phyloP scores from a whole-genome alignment of 2,888 invertebrate species.

The Nomada fabriciana region DNA sequence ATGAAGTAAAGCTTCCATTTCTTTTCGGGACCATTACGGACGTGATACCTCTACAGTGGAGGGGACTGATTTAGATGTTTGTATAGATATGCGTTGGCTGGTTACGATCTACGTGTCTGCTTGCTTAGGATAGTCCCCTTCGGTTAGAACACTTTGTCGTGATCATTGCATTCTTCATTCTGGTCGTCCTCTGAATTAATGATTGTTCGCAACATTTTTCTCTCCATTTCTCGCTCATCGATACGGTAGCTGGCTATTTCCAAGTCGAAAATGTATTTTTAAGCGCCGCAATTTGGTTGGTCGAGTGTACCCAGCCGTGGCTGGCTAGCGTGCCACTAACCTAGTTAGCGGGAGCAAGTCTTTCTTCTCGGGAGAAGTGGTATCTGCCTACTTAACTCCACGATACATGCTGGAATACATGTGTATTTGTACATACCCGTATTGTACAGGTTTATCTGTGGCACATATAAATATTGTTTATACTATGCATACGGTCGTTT shows the following conservation, averaged over 20 bases:
- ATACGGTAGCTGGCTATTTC: constrained; percentile 24
- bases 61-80: too few relatives aligned
- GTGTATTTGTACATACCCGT: constrained; percentile 32
- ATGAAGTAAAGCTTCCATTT: too few relatives aligned
- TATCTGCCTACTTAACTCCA: constrained; percentile 71
- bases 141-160: background rate
- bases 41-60: too few relatives aligned
- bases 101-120: too few relatives aligned
- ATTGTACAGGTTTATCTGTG: constrained; percentile 21
- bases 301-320: constrained; percentile 78
- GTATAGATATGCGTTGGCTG: too few relatives aligned
- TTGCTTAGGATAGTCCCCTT: too few relatives aligned
- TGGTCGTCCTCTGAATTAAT: constrained; percentile 5
- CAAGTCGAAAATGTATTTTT: constrained; percentile 77
- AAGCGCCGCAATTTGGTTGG: constrained; percentile 79
- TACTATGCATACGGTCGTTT: background rate
- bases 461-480: constrained; percentile 31
- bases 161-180: background rate
- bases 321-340: constrained; percentile 83
- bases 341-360: constrained; percentile 83
- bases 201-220: background rate
- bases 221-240: constrained; percentile 4
- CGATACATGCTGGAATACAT: constrained; percentile 29
- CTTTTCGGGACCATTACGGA: background rate
- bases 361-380: constrained; percentile 77